A percentile compares a stretch with the other conserved stretches of the same genome.
Conservation (phyloP, 2,888 invertebrate genomes). For the Heliconius cydno region DNA sequence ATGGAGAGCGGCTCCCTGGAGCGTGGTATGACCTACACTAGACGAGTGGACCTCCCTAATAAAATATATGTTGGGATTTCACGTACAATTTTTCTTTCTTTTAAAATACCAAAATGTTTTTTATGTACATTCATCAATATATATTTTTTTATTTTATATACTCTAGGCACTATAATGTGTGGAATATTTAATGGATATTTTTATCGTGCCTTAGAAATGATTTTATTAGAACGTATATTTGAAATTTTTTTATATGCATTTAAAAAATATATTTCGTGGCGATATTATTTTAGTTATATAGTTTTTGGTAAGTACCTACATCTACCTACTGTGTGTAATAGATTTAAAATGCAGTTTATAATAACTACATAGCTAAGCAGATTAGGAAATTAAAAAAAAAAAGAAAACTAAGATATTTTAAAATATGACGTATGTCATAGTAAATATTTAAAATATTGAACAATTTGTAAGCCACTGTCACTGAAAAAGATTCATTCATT, state of each 20-base stretch:
- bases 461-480: slow-evolving; percentile 37
- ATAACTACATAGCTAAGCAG: neutral
- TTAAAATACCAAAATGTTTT: neutral
- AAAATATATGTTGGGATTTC: slow-evolving; percentile 24
- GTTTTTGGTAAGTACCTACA: no score
- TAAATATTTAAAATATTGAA: slow-evolving; percentile 16
- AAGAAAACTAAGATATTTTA: neutral
- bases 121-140: neutral
- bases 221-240: neutral
- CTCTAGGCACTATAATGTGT: neutral
- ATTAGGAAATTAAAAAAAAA: neutral
- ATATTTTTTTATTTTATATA: no score
- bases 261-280: neutral
- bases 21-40: slow-evolving; percentile 58
- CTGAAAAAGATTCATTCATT: slow-evolving; percentile 39
- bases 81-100: neutral
- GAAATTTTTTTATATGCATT: neutral
- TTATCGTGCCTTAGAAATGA: no score
- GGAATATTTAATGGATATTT: no score
- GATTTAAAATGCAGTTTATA: neutral
- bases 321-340: neutral
- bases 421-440: slow-evolving; percentile 2
- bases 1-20: slow-evolving; percentile 50
- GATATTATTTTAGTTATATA: no score
- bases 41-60: slow-evolving; percentile 36